Evolutionary conservation across 2,888 invertebrate genomes (phyloP).

Genomic region (Himalopsyche anomala): DNA sequence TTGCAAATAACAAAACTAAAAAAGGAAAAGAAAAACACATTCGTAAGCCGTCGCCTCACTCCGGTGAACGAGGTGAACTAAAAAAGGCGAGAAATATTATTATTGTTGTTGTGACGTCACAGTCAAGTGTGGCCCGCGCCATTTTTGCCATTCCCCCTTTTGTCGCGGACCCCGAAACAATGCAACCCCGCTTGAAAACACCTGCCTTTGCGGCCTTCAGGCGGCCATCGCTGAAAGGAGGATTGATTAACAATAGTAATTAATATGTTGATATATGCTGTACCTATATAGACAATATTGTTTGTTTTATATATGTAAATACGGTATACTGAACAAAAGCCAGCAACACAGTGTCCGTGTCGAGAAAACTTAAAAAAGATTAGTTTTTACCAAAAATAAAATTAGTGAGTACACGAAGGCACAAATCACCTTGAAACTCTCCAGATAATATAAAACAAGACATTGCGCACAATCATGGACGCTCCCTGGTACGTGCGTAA

Average conservation of each 20-base stretch:
- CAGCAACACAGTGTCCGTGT: too few relatives aligned
- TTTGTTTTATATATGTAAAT: too few relatives aligned
- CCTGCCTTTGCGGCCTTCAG: constrained; percentile 45
- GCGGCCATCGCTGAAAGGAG: constrained; percentile 51
- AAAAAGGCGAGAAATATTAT: constrained; percentile 22
- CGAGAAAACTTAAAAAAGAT: too few relatives aligned
- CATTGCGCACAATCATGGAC: too few relatives aligned
- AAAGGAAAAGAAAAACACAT: not conserved
- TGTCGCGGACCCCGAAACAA: constrained; percentile 50
- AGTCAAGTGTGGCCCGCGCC: constrained; percentile 56
- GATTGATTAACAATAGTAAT: constrained; percentile 32
- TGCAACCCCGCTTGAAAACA: constrained; percentile 52
- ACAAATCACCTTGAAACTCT: too few relatives aligned
- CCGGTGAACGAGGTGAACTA: constrained; percentile 1
- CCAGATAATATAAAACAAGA: too few relatives aligned
- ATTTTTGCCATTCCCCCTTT: not conserved
- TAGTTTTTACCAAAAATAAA: too few relatives aligned
- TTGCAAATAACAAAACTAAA: constrained; percentile 34
- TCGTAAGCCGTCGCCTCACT: not conserved
- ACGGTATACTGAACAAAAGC: too few relatives aligned
- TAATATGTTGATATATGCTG: not conserved
- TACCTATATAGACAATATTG: too few relatives aligned
- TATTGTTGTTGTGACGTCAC: constrained; percentile 40
- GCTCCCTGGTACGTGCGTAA: too few relatives aligned
- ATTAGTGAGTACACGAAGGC: too few relatives aligned